A percentile compares a stretch with the other conserved stretches of the same genome.
These are phyloP conservation scores for Sebastes diploproa DNA, from an alignment of 2,797 vertebrate genomes.

Conservation along the genomic window DNA sequence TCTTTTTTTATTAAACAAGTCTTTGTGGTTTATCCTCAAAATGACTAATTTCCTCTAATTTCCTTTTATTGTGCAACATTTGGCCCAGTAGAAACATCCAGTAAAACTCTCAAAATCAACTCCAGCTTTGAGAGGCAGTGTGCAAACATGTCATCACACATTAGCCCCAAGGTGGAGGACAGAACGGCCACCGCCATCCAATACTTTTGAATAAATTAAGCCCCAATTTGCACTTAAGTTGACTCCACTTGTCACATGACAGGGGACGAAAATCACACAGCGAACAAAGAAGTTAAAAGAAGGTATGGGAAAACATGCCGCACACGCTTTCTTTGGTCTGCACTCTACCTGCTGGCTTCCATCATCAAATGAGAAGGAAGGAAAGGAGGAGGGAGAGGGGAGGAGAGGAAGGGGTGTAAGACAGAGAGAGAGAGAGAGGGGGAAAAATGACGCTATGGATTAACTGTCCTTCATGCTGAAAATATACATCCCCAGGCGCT, in stretches of 20 bases:
- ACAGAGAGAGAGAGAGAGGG: slow-evolving; percentile 30
- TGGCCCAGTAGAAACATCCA: background rate
- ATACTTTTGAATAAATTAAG: slow-evolving; percentile 63
- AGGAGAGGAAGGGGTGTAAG: slow-evolving; percentile 37
- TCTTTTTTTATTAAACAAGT: slow-evolving; percentile 31
- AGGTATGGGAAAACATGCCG: slow-evolving; percentile 21
- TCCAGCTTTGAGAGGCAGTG: slow-evolving; percentile 54
- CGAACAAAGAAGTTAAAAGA: slow-evolving; percentile 51
- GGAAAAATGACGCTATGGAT: slow-evolving; percentile 82
- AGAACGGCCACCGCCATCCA: slow-evolving; percentile 28
- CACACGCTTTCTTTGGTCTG: slow-evolving; percentile 73
- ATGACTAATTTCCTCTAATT: slow-evolving; percentile 36
- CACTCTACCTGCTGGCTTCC: slow-evolving; percentile 62
- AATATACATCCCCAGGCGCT: slow-evolving; percentile 86
- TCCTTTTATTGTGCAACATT: slow-evolving; percentile 24
- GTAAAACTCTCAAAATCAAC: slow-evolving; percentile 42
- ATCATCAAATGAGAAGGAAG: slow-evolving; percentile 66
- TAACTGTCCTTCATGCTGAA: slow-evolving; percentile 89
- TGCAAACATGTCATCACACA: slow-evolving; percentile 71
- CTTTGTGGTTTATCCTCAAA: slow-evolving; percentile 31
- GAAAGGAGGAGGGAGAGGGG: slow-evolving; percentile 35
- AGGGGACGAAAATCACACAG: slow-evolving; percentile 33
- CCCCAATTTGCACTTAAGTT: slow-evolving; percentile 57
- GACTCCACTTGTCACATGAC: slow-evolving; percentile 41
- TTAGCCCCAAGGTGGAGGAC: slow-evolving; percentile 47